Base-by-base conservation (phyloP, 2,888 invertebrate genomes). In the Oxyteleia sp. region DNA sequence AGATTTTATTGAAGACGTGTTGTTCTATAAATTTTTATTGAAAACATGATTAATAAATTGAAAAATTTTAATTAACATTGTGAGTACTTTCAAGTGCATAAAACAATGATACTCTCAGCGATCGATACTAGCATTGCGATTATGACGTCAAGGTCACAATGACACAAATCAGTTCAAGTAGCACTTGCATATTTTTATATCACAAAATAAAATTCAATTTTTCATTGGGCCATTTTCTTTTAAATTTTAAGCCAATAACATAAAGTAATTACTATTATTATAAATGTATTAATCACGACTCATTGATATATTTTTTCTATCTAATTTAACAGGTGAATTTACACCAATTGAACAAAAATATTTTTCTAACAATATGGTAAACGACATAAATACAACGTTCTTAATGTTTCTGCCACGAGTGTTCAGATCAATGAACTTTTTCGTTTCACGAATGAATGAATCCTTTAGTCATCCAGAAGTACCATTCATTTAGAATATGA, bases 351-450 rank as follows among this genome's bases (percentile, higher is more conserved):
- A n/a, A 18, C 18, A 45, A 10, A 45, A 45, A 18, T 45, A 47
- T 20, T 23, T 11, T 47, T 20, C 10, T 15, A 20, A 20, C n/a
- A n/a, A 23, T 47, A 16, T n/a, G 23, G 18, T 10, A 47, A 11
- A 20, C 2, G 10, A 47, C 20, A 20, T 47, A 11, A n/a, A 13
- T 43, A 43, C 13, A 43, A n/a, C 11, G 35, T 26, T 26, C 29
- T 26, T 13, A 64, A 49, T 38, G 18, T 26, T 49, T 4, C 29
- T 38, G 51, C 41, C 53, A 41, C 53, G 43, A 20, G 13, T 71
- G 16, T 35, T 29, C 43, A 43, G 72, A 61, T 72, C 61, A 29
- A 61, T 74, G 72, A 74, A 74, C 61, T 63, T 74, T 53, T 72
- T 63, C 20, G 29, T 61, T 74, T 74, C 35, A 72, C 51, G 53